Evolutionary conservation across 2,113 vertebrate species (phyloP), one percentile per base, ranked within the genome.

Genomic region (Campylomormyrus tamandua): DNA sequence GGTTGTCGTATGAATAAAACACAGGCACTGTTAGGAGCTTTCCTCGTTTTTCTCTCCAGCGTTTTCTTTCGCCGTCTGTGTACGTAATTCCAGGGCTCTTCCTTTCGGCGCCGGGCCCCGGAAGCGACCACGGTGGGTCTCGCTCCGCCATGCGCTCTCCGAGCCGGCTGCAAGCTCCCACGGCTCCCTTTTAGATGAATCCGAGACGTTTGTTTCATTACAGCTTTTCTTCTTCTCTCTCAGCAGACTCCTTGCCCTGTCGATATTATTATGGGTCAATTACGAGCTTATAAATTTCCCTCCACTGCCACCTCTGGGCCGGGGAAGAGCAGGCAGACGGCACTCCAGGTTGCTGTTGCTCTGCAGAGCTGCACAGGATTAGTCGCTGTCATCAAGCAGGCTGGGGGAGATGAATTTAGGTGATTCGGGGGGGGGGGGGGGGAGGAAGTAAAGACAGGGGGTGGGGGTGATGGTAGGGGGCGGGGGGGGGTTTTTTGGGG

Each of bases 201-300:
- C 88, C 13, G 11, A 48, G 62, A 74, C 88, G 17, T 80, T 89
- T 89, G 88, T 89, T 89, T 89, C 88, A 83, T 89, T 83, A 83
- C 49, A 83, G 88, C 48, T 53, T 89, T 89, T 89, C 74, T 52
- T 39, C 45, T 27, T 19, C 27, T 10, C 88, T 53, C 48, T 83
- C 74, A 13, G 46, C 66, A 50, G 66, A 80, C 88, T 89, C 48
- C 50, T 89, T 45, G 31, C 89, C 39, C 77, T 89, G 77, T 45
- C 35, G 24, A 42, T 89, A 89, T 89, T 89, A 89, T 88, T 74
- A 48, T 48, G 62, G 88, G 88, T 89, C 62, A 89, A 27, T 83
- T 56, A 89, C 50, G 39, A 27, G 19, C 31, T 45, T 84, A 58
- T 83, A 48, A 45, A 84, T 83, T n/a, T 45, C 45, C 45, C 31